Evolutionary conservation across 2,797 vertebrate genomes (phyloP), one percentile per base, ranked within the genome.

Genomic region (Semaprochilodus insignis): DNA sequence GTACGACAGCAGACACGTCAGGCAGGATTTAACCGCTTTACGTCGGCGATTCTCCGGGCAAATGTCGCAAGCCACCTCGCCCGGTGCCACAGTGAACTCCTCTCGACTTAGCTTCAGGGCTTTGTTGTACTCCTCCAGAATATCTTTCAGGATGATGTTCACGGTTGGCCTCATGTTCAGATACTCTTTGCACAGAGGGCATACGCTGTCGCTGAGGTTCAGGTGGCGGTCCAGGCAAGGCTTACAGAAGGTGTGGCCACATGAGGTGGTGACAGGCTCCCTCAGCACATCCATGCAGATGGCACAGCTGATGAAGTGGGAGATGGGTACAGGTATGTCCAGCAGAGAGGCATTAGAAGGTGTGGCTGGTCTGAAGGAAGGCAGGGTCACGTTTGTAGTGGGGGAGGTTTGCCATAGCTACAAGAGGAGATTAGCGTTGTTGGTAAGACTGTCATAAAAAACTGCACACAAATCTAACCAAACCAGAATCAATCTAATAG

Each of bases 201-300:
- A 94, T 2, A 6, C 0, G 0, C 2, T 6, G 17, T 88, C 70
- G 0, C 31, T n/a, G 3, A 5, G 0, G 0, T 0, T 0, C 0
- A 60, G 0, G 57, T 60, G 66, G 1, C 13, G 0, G 0, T 54
- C 0, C 16, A 94, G 71, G 71, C 93, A 94, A 0, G 0, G 0
- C 27, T 71, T 36, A 69, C 94, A 95, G 81, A 92, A 94, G 0
- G 90, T 91, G 85, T 94, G 94, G n/a, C 92, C 93, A 66, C 92
- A 94, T 1, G 6, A 0, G 1, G 88, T 91, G 0, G 92, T 93
- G 83, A 94, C 92, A 0, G 93, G 94, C 0, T 92, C 27, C 0
- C 0, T 0, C 19, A 93, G 92, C 0, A 17, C 0, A 0, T 92
- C 87, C 16, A 88, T 15, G 77, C 94, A 94, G 82, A 94, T 91